Conservation (phyloP, 1,140 invertebrate genomes). For the Neotoxoptera formosana region DNA sequence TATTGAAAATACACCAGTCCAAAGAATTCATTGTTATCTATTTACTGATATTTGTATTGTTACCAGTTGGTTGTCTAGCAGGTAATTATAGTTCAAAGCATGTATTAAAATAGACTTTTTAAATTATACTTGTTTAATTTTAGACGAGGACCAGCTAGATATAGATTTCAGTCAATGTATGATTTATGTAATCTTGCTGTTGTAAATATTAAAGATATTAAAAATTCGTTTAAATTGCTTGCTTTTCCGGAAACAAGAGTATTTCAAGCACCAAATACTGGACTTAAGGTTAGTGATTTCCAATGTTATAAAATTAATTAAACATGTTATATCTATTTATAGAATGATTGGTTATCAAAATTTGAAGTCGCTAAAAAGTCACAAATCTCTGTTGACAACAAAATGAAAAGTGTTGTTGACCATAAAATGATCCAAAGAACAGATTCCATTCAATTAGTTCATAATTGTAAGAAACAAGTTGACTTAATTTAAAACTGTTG, state of each 20-base stretch:
- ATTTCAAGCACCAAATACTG: conserved; percentile 87
- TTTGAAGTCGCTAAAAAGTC: conserved; percentile 91
- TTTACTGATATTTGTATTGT: conserved; percentile 87
- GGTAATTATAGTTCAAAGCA: conserved; percentile 62
- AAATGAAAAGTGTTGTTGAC: conserved; percentile 65
- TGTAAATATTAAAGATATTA: conserved; percentile 93
- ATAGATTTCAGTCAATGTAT: conserved; percentile 90
- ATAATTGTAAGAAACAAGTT: conserved; percentile 22
- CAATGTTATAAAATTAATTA: conserved; percentile 15
- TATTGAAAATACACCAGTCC: conserved; percentile 83
- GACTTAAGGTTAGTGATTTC: conserved; percentile 69
- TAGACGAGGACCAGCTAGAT: conserved; percentile 80
- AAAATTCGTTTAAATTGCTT: conserved; percentile 90
- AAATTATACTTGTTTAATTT: conserved; percentile 35
- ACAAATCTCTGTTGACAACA: conserved; percentile 74
- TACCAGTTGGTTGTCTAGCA: conserved; percentile 76
- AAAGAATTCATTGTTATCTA: conserved; percentile 90
- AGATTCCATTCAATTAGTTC: conserved; percentile 44
- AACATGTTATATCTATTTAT: conserved; percentile 59
- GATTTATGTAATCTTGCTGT: conserved; percentile 91
- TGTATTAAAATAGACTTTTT: conserved; percentile 43
- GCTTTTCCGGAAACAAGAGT: conserved; percentile 93
- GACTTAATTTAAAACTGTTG: background rate
- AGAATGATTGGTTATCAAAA: conserved; percentile 94
- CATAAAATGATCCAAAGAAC: conserved; percentile 63